phyloP scores from a whole-genome alignment of 2,888 invertebrate species.

The Agrotis puta region DNA sequence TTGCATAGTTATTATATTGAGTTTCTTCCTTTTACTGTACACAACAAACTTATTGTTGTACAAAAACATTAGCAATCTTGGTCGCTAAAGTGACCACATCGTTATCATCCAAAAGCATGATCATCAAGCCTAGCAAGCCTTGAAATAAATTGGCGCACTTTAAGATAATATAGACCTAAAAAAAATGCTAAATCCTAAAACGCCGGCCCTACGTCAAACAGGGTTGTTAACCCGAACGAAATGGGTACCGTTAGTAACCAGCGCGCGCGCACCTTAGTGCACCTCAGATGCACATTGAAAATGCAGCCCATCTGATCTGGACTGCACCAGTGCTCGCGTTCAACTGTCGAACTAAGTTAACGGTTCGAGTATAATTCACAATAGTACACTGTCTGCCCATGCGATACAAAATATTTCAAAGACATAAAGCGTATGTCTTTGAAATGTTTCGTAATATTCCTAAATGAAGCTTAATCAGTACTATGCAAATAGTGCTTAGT shows the following conservation, averaged over 20 bases:
- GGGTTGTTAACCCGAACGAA: slow-evolving; percentile 72
- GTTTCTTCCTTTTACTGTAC: no score
- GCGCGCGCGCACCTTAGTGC: slow-evolving; percentile 61
- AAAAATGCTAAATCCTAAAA: slow-evolving; percentile 29
- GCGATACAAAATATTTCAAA: no score
- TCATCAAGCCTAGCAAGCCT: no score
- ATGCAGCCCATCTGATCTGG: slow-evolving; percentile 34
- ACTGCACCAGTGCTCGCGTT: slow-evolving; percentile 24
- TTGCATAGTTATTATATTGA: no score
- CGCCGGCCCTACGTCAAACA: slow-evolving; percentile 59
- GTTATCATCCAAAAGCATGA: no score
- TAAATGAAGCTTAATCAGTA: neutral
- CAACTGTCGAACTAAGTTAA: slow-evolving; percentile 17
- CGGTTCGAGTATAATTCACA: slow-evolving; percentile 13
- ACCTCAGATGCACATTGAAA: slow-evolving; percentile 57
- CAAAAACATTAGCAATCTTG: no score
- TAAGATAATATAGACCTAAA: neutral
- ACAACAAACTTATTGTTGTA: no score
- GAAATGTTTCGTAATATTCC: slow-evolving; percentile 10
- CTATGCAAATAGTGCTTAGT: no score
- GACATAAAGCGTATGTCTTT: slow-evolving; percentile 25
- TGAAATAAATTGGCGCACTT: neutral
- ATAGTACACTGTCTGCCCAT: slow-evolving; percentile 17
- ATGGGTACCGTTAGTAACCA: slow-evolving; percentile 65
- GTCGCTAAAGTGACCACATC: no score